A percentile compares a stretch with the other conserved stretches of the same genome.
Conservation (phyloP, 2,888 invertebrate genomes). For the Volucella inflata region DNA sequence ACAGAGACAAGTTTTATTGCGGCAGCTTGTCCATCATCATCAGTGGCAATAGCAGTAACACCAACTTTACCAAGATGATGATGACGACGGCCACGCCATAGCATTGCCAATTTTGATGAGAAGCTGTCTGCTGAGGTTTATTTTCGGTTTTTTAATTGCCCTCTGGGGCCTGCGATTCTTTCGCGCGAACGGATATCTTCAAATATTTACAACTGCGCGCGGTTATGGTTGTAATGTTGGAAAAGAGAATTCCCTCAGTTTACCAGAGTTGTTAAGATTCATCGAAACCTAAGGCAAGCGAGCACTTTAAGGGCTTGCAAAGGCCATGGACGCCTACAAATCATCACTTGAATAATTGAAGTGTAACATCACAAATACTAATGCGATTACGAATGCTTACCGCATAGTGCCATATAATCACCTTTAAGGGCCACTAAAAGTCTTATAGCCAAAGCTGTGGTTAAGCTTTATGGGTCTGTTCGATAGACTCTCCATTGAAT, state of each 20-base stretch:
- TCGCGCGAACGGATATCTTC: conserved; percentile 71
- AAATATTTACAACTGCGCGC: conserved; percentile 70
- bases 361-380: conserved; percentile 49
- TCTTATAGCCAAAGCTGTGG: conserved; percentile 63
- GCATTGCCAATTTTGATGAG: conserved; percentile 69
- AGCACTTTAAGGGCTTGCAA: conserved; percentile 59
- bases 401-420: conserved; percentile 73
- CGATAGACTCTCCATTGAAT: conserved; percentile 11
- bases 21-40: conserved; percentile 71
- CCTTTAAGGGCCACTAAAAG: conserved; percentile 70
- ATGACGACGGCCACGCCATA: conserved; percentile 35
- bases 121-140: conserved; percentile 67
- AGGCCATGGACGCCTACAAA: conserved; percentile 65
- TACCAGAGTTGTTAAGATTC: conserved; percentile 49
- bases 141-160: conserved; percentile 71
- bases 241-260: conserved; percentile 36
- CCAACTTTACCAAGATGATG: conserved; percentile 31
- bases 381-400: conserved; percentile 59
- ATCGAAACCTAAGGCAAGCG: conserved; percentile 29
- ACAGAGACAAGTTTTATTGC: conserved; percentile 68
- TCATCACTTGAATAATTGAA: conserved; percentile 71
- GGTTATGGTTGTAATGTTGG: conserved; percentile 49
- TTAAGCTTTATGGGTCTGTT: conserved; percentile 36
- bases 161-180: conserved; percentile 63
- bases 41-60: conserved; percentile 33